Evolutionary conservation across 2,888 invertebrate genomes (phyloP), one percentile per base, ranked within the genome.

Genomic region (Silvanus unidentatus): DNA sequence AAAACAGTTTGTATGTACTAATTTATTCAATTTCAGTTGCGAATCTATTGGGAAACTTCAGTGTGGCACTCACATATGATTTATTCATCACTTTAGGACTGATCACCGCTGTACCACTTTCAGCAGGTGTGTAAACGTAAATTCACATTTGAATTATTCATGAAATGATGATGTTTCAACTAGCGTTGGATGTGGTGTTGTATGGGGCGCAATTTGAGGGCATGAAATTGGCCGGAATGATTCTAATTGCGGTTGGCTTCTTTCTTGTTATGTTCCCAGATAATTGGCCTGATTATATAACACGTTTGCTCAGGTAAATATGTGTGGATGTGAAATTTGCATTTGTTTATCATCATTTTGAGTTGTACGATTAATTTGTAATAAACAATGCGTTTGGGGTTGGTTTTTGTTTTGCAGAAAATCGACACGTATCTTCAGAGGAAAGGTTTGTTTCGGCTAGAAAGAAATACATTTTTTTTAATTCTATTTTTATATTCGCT

Each of bases 231-330:
- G 88, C 94, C n/a, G 95, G 95, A 16, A 87, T 95, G 68, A 86
- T 94, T 55, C 76, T 95, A 43, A 93, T 95, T 60, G 82, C 86
- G 0, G 86, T 91, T 43, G 94, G 95, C 42, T 93, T 95, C 75
- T 86, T 92, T 71, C 78, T 95, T 43, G 94, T 95, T 50, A 88
- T 95, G 85, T 88, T 95, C 60, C 95, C 95, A 0, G 91, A 92
- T 71, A 93, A 95, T 75, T 95, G 95, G 95, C 93, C 94, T 1
- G 90, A 93, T 69, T 94, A 93, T 71, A 89, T 94, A 71, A 92
- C 91, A 64, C 79, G 90, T 58, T 77, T 93, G 49, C 77, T 94
- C 60, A 84, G 92, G 91, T 92, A 77, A 74, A 76, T 43, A 22
- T n/a, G n/a, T n/a, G n/a, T n/a, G n/a, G n/a, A 16, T 35, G 13